Base-by-base conservation (phyloP, 2,113 vertebrate genomes). In the Notothenia coriiceps region DNA sequence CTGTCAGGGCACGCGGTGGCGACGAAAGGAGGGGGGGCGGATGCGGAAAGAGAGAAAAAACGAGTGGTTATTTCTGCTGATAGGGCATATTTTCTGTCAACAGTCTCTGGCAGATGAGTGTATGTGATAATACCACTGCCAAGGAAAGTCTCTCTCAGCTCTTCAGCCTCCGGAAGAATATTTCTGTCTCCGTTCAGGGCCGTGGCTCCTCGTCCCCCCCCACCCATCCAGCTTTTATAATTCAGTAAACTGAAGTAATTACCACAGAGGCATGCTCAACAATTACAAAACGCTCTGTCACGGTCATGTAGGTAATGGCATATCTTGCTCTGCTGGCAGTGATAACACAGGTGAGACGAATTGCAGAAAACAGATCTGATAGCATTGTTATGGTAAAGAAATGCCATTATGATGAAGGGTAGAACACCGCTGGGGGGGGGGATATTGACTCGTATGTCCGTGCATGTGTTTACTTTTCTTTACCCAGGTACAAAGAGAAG, bases 321-420 rank as follows among this genome's bases (percentile, higher is more conserved):
- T 88, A 87, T 79, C 77, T 82, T 74, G 82, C 89, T 89, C 90
- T 90, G 88, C 86, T 85, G 84, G 80, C 86, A 76, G 87, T 50
- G 88, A 94, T 93, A 93, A 92, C 88, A 91, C 93, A 95, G 94
- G 94, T 95, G 94, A 90, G 94, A 93, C 94, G 89, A 95, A 95
- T 95, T 46, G 90, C 44, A 71, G 74, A 79, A 92, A 93, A 90
- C 86, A 89, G 44, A 92, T 92, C 93, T 91, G 94, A 95, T 95
- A 92, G 90, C 74, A 90, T 90, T 89, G 89, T 90, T 74, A 90
- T 75, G 85, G 91, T 92, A 80, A 92, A 94, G 91, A 86, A 89
- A 92, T 88, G 78, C 29, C 78, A 86, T 92, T 85, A 79, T 55
- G 84, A 89, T 86, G n/a, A 80, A 89, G 80, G 68, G 61, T 25